Evolutionary conservation across 1,140 invertebrate genomes (phyloP), one percentile per base, ranked within the genome.

Genomic region (Danaus plexippus): DNA sequence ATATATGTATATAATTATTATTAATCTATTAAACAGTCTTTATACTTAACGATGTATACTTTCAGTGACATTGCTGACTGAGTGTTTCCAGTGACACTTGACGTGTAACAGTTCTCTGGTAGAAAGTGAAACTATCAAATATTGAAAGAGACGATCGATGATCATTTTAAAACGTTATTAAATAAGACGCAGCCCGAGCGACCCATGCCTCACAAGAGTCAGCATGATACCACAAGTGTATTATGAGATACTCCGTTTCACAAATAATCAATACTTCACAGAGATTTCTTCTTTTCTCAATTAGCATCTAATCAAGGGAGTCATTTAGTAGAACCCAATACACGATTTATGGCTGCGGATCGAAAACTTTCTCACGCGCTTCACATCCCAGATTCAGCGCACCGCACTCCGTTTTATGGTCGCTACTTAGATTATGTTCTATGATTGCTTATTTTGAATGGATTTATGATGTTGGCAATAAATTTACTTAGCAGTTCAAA

Each of bases 41-140:
- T 6, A 32, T 32, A 32, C 1, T 32, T 32, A 32, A 32, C 22
- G 22, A 32, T 32, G 22, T 32, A 32, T 32, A 32, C 22, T 3
- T 32, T 32, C 22, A 4, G 22, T 32, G 22, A 32, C 22, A 32
- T 32, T 8, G 22, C 22, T 32, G 22, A 32, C 49, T 12, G 49
- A 51, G 43, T 41, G 43, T 41, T 51, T 51, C 11, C 32, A 11
- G 32, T 32, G 49, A 40, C 40, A 51, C 49, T 12, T 51, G 32
- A 13, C n/a, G 49, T 44, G 44, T 46, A 63, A 32, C 22, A 32
- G 22, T 32, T 69, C 59, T 53, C 73, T 63, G 63, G 69, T 75
- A 72, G 81, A 85, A 85, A 82, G 81, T 77, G 43, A 67, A 71
- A 80, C 81, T 77, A 84, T 81, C 70, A 50, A 76, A 80, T 80